A percentile compares a stretch with the other conserved stretches of the same genome.
Conservation (phyloP, 1,140 invertebrate species). For the Carcinoscorpius rotundicauda region DNA sequence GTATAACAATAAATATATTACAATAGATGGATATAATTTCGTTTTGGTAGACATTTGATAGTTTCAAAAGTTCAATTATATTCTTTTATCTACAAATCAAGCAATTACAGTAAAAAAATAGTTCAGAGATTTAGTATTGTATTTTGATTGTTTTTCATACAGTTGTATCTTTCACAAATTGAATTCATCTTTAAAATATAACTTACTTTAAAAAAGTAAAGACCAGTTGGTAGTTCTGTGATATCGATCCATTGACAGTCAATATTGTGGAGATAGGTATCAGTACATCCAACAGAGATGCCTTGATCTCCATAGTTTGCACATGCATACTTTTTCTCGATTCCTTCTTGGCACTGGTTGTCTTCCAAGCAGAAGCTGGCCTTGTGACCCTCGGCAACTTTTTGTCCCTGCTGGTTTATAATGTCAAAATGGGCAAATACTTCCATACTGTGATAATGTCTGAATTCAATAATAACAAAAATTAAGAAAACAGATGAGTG, state of each 20-base stretch:
- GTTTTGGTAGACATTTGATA: too few relatives aligned
- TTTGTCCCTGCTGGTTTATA: conserved; percentile 52
- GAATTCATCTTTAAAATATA: too few relatives aligned
- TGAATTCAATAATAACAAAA: conserved; percentile 31
- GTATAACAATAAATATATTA: too few relatives aligned
- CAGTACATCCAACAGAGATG: conserved; percentile 86
- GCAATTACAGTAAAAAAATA: too few relatives aligned
- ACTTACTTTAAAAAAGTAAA: conserved; percentile 70
- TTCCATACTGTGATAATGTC: conserved; percentile 98
- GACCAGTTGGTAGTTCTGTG: conserved; percentile 69
- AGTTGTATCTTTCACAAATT: too few relatives aligned
- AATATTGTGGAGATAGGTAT: conserved; percentile 84
- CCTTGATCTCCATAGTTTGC: conserved; percentile 90
- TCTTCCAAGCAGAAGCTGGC: conserved; percentile 95
- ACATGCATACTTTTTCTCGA: conserved; percentile 54
- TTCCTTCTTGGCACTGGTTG: conserved; percentile 57
- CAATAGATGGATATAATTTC: too few relatives aligned
- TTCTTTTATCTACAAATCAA: too few relatives aligned
- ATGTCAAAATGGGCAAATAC: conserved; percentile 93
- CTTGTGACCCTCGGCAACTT: conserved; percentile 89
- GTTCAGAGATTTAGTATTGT: too few relatives aligned
- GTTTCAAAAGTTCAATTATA: too few relatives aligned
- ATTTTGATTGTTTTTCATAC: too few relatives aligned
- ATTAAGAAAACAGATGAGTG: not conserved
- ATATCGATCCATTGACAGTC: conserved; percentile 98